Conservation (phyloP, 2,113 vertebrate genomes). For the Gnathonemus longibarbis region DNA sequence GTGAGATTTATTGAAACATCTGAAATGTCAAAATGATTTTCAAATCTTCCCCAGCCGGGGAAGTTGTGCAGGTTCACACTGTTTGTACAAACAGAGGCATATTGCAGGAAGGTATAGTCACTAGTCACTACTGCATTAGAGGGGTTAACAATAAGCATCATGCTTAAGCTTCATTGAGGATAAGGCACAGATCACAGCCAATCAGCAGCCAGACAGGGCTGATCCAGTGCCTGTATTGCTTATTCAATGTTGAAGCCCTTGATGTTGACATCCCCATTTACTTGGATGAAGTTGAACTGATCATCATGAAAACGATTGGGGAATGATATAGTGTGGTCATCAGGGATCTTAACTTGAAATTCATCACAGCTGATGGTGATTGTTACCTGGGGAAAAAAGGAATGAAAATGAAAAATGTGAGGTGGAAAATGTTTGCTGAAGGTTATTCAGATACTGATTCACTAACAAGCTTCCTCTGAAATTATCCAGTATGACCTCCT, state of each 20-base stretch:
- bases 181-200: background rate
- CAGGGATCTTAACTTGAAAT: no score
- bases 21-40: background rate
- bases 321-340: no score
- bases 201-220: background rate
- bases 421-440: no score
- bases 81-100: background rate
- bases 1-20: constrained; percentile 36
- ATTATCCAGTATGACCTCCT: no score
- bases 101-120: background rate
- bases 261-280: constrained; percentile 40
- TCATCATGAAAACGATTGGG: no score
- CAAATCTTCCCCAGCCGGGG: background rate
- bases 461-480: no score
- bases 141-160: background rate
- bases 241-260: constrained; percentile 52
- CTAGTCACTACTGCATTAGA: no score
- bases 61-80: background rate
- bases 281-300: constrained; percentile 25
- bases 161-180: background rate
- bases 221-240: background rate
- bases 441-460: no score
- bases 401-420: no score
- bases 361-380: no score
- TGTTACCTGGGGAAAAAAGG: no score